These are phyloP conservation scores for Pygmarrhopalites habei DNA, from an alignment of 1,140 invertebrate genomes.

Conservation along the genomic window DNA sequence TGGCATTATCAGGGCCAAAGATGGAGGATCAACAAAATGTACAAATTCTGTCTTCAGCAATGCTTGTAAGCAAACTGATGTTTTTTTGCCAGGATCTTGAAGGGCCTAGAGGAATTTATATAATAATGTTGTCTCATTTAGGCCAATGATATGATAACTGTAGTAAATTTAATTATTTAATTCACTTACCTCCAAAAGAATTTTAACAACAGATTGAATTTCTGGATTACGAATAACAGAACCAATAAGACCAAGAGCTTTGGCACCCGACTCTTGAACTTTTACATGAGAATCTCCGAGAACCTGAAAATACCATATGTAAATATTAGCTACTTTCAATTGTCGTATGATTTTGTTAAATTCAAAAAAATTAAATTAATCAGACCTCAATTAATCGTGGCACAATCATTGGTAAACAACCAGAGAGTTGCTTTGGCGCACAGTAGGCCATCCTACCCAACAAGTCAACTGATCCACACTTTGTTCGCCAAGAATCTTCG, in stretches of 20 bases:
- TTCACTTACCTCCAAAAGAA: conserved; percentile 49
- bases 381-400: conserved; percentile 88
- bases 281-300: conserved; percentile 95
- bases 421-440: conserved; percentile 95
- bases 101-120: conserved; percentile 62
- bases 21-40: conserved; percentile 98
- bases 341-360: background rate
- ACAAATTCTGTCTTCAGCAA: conserved; percentile 96
- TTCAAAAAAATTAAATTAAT: background rate
- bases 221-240: conserved; percentile 98
- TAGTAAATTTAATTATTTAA: background rate
- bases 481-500: conserved; percentile 98
- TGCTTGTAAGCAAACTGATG: conserved; percentile 81
- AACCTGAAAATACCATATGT: conserved; percentile 44
- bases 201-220: conserved; percentile 58
- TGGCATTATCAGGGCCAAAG: conserved; percentile 97
- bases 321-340: background rate
- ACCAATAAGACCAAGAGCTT: conserved; percentile 92
- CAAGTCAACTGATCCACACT: conserved; percentile 92
- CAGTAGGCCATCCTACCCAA: conserved; percentile 96
- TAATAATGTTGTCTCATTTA: too few species aligned
- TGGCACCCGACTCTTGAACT: conserved; percentile 93
- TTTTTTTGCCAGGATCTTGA: conserved; percentile 94
- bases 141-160: too few species aligned
- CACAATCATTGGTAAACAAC: conserved; percentile 94